Evolutionary conservation across 1,140 invertebrate genomes (phyloP), one percentile per base, ranked within the genome.

Genomic region (Brachionus paranguensis): DNA sequence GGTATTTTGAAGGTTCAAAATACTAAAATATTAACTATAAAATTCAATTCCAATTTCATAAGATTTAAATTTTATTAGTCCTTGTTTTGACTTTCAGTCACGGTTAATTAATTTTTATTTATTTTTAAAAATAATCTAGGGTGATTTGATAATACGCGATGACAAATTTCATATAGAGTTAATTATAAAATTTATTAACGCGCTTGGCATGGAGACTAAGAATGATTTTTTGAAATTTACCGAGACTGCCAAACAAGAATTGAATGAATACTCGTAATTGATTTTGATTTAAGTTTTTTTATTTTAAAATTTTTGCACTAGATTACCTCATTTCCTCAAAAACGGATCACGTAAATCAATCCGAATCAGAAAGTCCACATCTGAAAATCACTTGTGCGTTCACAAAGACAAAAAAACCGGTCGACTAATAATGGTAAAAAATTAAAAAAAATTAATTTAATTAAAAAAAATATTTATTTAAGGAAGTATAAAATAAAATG

Each of bases 351-450:
- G 37, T 20, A 60, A 68, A 43, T 81, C 78, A 37, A 81, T 81
- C 17, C 29, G 64, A 11, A 45, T 64, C 29, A 27, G 33, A 29
- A 81, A 81, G 24, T 81, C 78, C 8, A 81, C 53, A 33, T 81
- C 78, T 2, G 78, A 81, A 64, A 68, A 60, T 14, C 53, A 81
- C 27, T 45, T 81, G 20, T 17, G 14, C 6, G 50, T 33, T 2
- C 78, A 81, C 53, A 81, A 64, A 37, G 78, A 81, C 53, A 81
- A 81, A 43, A 72, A 72, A 37, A 45, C 78, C 5, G 78, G 78
- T 12, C 37, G 78, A 10, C 55, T 81, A 81, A 68, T 81, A 29
- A 68, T 81, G 11, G 78, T 81, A 81, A 81, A 43, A 11, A n/a
- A 68, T 37, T 37, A 1, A 37, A 68, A 68, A 68, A 33, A 14